A percentile compares a stretch with the other conserved stretches of the same genome.
phyloP scores from a whole-genome alignment of 2,888 invertebrate genomes.

The Agonopterix heracliana region DNA sequence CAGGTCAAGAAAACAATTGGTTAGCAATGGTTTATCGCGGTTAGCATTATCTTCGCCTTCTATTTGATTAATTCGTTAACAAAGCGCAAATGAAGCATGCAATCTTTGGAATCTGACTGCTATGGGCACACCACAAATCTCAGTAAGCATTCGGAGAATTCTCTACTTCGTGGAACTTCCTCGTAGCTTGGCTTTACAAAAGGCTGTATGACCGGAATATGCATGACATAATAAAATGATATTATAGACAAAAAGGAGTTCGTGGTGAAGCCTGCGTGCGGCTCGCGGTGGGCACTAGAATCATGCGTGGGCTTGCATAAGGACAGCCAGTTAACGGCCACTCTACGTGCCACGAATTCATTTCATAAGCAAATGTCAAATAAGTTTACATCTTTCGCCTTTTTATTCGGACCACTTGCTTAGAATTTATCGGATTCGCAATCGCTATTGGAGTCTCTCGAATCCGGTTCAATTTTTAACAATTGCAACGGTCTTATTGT shows the following conservation, averaged over 20 bases:
- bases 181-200: too few species aligned
- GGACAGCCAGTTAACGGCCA: conserved; percentile 43
- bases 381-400: neutral
- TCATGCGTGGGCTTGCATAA: conserved; percentile 51
- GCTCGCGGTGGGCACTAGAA: conserved; percentile 26
- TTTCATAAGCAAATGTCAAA: conserved; percentile 31
- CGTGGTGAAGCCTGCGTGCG: conserved; percentile 4
- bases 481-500: conserved; percentile 19
- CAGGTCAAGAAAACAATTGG: too few species aligned
- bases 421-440: conserved; percentile 15
- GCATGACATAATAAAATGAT: conserved; percentile 6
- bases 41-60: too few species aligned
- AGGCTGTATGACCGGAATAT: neutral
- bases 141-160: too few species aligned
- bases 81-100: too few species aligned
- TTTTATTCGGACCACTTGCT: neutral
- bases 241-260: neutral
- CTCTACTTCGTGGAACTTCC: too few species aligned
- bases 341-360: conserved; percentile 43
- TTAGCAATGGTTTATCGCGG: too few species aligned
- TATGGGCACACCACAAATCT: too few species aligned
- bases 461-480: conserved; percentile 23
- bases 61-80: too few species aligned
- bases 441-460: conserved; percentile 16
- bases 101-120: too few species aligned